Conservation (phyloP, 2,113 vertebrate genomes). For the Crocuta crocuta region DNA sequence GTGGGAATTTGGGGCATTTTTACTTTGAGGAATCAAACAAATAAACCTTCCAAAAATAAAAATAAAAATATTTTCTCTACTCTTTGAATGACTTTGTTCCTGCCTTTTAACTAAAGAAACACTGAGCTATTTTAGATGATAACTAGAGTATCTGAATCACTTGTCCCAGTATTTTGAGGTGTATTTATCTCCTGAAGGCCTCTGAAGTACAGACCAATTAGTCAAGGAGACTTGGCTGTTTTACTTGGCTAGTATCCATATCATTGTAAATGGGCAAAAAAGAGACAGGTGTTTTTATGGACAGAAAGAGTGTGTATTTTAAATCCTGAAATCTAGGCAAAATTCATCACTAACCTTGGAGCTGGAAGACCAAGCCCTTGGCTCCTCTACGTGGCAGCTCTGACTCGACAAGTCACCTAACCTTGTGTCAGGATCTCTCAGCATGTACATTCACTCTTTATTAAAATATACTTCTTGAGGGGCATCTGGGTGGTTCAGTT, state of each 20-base stretch:
- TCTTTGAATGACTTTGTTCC: conserved; percentile 70
- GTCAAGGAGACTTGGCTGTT: conserved; percentile 4
- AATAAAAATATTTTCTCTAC: conserved; percentile 51
- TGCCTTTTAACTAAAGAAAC: conserved; percentile 60
- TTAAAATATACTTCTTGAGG: not conserved
- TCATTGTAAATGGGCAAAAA: conserved; percentile 33
- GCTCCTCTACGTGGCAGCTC: not conserved
- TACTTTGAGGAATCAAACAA: conserved; percentile 75
- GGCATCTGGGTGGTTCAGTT: not conserved
- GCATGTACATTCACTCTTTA: not conserved
- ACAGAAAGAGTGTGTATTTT: conserved; percentile 30
- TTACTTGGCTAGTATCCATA: not conserved
- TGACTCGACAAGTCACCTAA: not conserved
- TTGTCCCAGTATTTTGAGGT: conserved; percentile 46
- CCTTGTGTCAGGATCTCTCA: not conserved
- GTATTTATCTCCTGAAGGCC: not conserved
- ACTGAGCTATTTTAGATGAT: conserved; percentile 62
- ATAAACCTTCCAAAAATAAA: conserved; percentile 54
- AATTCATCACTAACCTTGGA: conserved; percentile 4
- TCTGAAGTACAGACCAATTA: conserved; percentile 53
- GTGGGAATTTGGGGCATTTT: conserved; percentile 74
- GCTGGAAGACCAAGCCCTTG: not conserved
- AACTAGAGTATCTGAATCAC: not conserved
- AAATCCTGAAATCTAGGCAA: conserved; percentile 22
- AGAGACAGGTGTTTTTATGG: not conserved